Base-by-base conservation (phyloP, 1,140 invertebrate species). In the Teleogryllus occipitalis region DNA sequence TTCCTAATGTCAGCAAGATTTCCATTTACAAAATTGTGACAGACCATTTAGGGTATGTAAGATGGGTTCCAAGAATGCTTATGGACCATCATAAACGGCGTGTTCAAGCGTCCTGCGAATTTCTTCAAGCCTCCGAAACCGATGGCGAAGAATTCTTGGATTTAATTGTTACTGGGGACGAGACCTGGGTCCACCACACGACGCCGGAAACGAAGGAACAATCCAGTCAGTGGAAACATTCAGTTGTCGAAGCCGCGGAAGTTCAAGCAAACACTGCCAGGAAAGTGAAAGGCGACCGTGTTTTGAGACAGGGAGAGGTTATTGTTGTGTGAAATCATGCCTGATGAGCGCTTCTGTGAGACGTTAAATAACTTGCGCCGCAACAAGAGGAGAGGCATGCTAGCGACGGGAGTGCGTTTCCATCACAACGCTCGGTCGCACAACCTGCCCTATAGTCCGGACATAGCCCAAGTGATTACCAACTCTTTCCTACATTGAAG, bases 391-490 rank as follows among this genome's bases (percentile, higher is more conserved):
- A 76, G 81, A 46, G 81, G 81, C 73, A 74, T 80, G 54, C 77
- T 83, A 75, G 82, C 78, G n/a, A n/a, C n/a, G n/a, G 49, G 49
- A 54, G 49, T 8, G 49, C 49, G 49, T 54, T 54, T 54, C 49
- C 79, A 83, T 48, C 85, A 86, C 82, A 86, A 86, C 80, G 82
- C 84, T n/a, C 81, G 83, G 72, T 83, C 82, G 39, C 83, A 87
- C 81, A 81, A 77, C 46, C 76, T 27, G 22, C 22, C 74, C 22
- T 74, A n/a, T n/a, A n/a, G n/a, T n/a, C n/a, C n/a, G n/a, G n/a
- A 77, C 76, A 18, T 77, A 47, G 15, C 76, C 14, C 76, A 47
- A 77, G 48, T 77, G 76, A 54, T 21, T 77, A 77, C 21, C 76
- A 15, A 8, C 39, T 75, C n/a, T n/a, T n/a, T n/a, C n/a, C n/a